Evolutionary conservation across 2,888 invertebrate genomes (phyloP), one percentile per base, ranked within the genome.

Genomic region (Alcis repandata): DNA sequence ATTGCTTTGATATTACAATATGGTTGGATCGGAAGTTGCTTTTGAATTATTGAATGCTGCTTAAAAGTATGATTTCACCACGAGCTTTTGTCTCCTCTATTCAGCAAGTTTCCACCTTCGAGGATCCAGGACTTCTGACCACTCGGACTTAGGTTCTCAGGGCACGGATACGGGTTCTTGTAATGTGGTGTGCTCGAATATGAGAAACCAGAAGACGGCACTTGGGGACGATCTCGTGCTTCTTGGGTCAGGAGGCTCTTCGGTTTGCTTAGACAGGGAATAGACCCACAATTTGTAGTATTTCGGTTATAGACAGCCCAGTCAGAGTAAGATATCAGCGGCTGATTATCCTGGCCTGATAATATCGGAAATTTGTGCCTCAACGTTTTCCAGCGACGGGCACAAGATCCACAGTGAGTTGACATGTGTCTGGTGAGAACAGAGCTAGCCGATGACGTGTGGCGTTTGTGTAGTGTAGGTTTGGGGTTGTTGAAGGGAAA

Each of bases 401-500:
- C 40, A 8, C 17, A 43, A 11, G 32, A 15, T 15, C 11, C 15
- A 46, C 46, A 38, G 11, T 38, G n/a, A n/a, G 46, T 13, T 10
- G 58, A 38, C 7, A 27, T 36, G 17, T 58, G 27, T 57, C 48
- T 48, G 1, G 27, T 40, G 20, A 46, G n/a, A 13, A 22, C n/a
- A 4, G 20, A 19, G 45, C 43, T 32, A 32, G 6, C 9, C 9
- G 45, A 38, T 19, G 48, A n/a, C 1, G 13, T 10, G 6, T 22
- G 38, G 15, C 38, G 58, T 11, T 64, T 59, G n/a, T 64, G 61
- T 20, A 59, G 54, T 22, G 11, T 36, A 19, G 54, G 68, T 43
- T 62, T 65, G n/a, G 59, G 38, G 13, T 51, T 58, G 43, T 49
- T 65, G 41, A 62, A 58, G 36, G 63, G 69, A 33, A 60, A 68